Percentiles rank a stretch among this genome's conserved stretches.
These are phyloP conservation scores for Amphipyra tragopoginis DNA, from an alignment of 2,888 invertebrate genomes.

Conservation along the genomic window DNA sequence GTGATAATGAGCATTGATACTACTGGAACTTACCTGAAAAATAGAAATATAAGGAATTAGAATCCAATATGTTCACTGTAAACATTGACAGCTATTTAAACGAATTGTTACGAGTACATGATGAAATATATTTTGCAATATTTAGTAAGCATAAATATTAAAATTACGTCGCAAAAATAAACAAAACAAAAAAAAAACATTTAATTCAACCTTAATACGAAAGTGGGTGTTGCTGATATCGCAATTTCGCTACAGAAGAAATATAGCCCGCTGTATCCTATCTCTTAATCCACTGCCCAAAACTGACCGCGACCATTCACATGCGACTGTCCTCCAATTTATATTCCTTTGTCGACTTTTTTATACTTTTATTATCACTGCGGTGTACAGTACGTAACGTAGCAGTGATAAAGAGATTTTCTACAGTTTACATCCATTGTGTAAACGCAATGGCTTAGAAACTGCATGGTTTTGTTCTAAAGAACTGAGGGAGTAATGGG, in stretches of 20 bases:
- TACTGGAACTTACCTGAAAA: constrained; percentile 41
- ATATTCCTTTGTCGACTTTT: constrained; percentile 54
- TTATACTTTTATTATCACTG: constrained; percentile 43
- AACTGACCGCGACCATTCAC: constrained; percentile 24
- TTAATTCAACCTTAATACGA: no score
- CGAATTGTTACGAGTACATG: no score
- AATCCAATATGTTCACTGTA: not conserved
- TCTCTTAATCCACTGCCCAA: constrained; percentile 12
- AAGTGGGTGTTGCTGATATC: no score
- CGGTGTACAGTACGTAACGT: constrained; percentile 18
- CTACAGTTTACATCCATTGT: constrained; percentile 22
- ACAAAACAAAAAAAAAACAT: no score
- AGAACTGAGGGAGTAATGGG: not conserved
- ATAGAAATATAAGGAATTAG: not conserved
- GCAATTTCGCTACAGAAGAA: no score
- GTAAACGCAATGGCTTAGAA: constrained; percentile 15
- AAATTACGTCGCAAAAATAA: no score
- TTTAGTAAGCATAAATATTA: no score
- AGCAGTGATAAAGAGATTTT: constrained; percentile 14
- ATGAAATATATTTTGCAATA: no score
- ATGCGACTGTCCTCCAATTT: constrained; percentile 51
- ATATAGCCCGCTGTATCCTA: constrained; percentile 17
- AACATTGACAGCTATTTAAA: no score
- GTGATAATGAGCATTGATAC: not conserved
- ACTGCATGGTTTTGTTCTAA: not conserved